Percentiles rank a stretch among this genome's conserved stretches.
Evolutionary conservation across 1,140 invertebrate genomes (phyloP).

Genomic region (Heterodera schachtii): DNA sequence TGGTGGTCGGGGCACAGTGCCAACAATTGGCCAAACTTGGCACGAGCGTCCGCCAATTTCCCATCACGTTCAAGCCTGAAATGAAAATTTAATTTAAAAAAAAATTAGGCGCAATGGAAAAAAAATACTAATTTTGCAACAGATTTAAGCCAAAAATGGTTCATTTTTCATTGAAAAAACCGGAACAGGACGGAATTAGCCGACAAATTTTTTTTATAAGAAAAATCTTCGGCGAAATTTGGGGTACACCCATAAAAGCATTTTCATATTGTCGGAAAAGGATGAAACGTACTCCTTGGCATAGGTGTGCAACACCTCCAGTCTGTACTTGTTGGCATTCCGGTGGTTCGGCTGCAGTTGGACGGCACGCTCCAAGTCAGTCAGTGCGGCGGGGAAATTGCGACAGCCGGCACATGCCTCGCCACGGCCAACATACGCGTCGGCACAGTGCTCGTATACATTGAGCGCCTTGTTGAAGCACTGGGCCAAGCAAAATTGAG

Average conservation of each 20-base stretch:
- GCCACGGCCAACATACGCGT: conserved; percentile 42
- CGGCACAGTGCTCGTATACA: conserved; percentile 36
- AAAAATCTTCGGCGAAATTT: too few species aligned
- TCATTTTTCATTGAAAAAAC: too few species aligned
- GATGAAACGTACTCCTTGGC: conserved; percentile 27
- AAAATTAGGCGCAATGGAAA: background rate
- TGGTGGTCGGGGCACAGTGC: conserved; percentile 5
- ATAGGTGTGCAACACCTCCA: conserved; percentile 36
- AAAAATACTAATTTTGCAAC: background rate
- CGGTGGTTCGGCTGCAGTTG: conserved; percentile 35
- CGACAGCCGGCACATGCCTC: conserved; percentile 38
- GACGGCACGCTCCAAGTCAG: conserved; percentile 41
- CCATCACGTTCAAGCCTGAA: conserved; percentile 31
- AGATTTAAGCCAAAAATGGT: too few species aligned
- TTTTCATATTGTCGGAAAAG: too few species aligned
- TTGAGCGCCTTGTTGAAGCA: conserved; percentile 40
- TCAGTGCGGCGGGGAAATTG: conserved; percentile 37
- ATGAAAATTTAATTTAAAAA: background rate
- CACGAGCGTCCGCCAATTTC: conserved; percentile 10
- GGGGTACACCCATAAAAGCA: too few species aligned
- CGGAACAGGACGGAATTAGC: too few species aligned
- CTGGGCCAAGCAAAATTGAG: conserved; percentile 1
- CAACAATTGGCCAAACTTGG: conserved; percentile 18
- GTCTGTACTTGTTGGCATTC: conserved; percentile 34
- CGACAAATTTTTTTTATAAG: too few species aligned